These are phyloP conservation scores for Ardeotis arabs DNA, from an alignment of 2,113 vertebrate genomes.

Conservation along the genomic window DNA sequence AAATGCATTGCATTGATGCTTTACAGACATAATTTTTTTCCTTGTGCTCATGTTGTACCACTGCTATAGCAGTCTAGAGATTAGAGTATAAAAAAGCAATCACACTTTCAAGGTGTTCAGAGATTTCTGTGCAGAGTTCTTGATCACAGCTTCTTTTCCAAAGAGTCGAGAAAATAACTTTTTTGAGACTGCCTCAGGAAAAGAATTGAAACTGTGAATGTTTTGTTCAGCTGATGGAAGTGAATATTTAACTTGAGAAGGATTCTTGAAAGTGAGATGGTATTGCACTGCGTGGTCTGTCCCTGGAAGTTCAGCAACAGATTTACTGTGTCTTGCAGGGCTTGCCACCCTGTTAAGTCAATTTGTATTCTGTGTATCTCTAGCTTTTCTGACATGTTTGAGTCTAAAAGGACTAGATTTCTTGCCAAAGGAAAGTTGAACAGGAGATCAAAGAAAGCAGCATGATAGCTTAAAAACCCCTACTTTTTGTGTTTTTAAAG, in stretches of 20 bases:
- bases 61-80: not conserved
- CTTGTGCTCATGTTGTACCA: not conserved
- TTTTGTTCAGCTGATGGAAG: not conserved
- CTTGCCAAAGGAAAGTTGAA: not conserved
- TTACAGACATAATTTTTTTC: not conserved
- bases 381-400: not conserved
- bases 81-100: not conserved
- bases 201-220: not conserved
- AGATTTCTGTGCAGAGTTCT: not conserved
- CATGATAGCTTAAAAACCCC: no score
- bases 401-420: not conserved
- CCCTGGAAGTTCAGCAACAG: not conserved
- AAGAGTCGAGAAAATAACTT: not conserved
- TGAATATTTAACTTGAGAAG: not conserved
- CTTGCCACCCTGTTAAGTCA: not conserved
- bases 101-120: not conserved
- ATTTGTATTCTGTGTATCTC: not conserved
- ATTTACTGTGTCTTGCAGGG: not conserved
- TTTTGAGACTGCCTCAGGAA: not conserved
- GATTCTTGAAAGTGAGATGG: not conserved
- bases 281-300: not conserved
- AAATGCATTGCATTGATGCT: not conserved
- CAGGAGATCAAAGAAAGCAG: not conserved
- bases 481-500: no score
- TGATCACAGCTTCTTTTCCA: not conserved